These are phyloP conservation scores for Cyphomyrus plagiostoma DNA, from an alignment of 2,113 vertebrate species.

Conservation along the genomic window DNA sequence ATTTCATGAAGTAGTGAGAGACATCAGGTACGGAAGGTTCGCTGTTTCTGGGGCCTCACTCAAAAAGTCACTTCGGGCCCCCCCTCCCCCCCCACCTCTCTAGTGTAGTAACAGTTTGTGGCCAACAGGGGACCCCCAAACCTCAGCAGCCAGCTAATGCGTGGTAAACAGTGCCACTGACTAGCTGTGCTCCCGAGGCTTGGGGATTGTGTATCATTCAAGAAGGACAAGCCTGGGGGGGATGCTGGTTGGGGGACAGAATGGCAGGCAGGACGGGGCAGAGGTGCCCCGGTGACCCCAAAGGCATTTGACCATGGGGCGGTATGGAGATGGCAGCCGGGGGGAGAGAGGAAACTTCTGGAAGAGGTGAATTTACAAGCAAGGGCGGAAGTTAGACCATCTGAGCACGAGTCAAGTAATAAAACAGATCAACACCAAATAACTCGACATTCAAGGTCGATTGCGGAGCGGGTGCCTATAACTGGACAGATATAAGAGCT, in stretches of 20 bases:
- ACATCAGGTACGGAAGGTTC: background rate
- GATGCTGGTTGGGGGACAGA: background rate
- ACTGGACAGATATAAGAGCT: background rate
- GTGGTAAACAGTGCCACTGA: background rate
- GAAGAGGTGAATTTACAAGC: background rate
- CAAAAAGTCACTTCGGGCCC: background rate
- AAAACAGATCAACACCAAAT: background rate
- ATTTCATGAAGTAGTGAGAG: too few relatives aligned
- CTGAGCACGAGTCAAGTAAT: background rate
- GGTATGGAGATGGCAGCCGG: background rate
- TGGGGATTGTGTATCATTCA: background rate
- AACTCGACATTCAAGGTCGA: background rate
- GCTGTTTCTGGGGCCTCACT: background rate
- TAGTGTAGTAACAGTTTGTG: background rate
- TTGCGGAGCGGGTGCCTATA: background rate
- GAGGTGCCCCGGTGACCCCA: background rate
- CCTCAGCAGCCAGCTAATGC: background rate
- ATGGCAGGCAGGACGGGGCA: background rate
- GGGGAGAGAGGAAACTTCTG: background rate
- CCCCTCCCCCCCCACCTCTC: background rate
- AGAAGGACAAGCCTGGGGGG: background rate
- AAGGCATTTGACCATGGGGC: background rate
- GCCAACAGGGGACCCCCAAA: background rate
- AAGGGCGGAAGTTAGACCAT: background rate
- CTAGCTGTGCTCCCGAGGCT: background rate